These are phyloP conservation scores for Palythoa grandiflora DNA, from an alignment of 92 coral and sea anemone species.

Conservation along the genomic window DNA sequence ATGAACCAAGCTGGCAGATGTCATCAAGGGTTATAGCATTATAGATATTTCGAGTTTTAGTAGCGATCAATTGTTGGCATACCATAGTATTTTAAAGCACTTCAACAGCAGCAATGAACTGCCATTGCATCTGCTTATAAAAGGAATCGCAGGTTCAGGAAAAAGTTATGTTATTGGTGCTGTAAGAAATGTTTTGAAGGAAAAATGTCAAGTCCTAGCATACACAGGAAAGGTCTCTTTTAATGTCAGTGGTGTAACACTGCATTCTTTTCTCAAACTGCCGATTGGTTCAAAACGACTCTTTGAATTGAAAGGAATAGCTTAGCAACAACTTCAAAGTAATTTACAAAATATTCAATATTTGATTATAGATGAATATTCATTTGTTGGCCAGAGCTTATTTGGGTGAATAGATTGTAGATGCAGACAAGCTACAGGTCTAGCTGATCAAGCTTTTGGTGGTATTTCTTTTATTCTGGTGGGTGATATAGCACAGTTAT, in stretches of 20 bases:
- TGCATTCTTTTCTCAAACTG: constrained; percentile 66
- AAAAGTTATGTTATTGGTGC: constrained; percentile 59
- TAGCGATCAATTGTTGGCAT: constrained; percentile 48
- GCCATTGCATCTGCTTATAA: constrained; percentile 45
- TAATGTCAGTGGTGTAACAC: constrained; percentile 66
- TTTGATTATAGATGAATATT: constrained; percentile 56
- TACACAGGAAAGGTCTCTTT: constrained; percentile 72
- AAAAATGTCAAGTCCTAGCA: constrained; percentile 51
- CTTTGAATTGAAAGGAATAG: constrained; percentile 71
- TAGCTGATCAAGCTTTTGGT: neutral
- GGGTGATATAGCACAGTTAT: constrained; percentile 75
- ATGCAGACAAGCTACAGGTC: constrained; percentile 56
- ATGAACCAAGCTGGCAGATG: neutral
- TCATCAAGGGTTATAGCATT: constrained; percentile 46
- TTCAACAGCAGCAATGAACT: constrained; percentile 22
- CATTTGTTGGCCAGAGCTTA: constrained; percentile 68
- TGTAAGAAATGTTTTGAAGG: constrained; percentile 50
- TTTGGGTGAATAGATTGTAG: no score
- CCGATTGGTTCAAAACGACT: constrained; percentile 71
- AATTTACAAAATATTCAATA: constrained; percentile 61
- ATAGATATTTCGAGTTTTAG: constrained; percentile 62
- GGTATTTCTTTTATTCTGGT: no score
- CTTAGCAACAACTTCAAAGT: constrained; percentile 71
- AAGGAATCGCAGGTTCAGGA: constrained; percentile 65
- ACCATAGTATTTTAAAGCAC: constrained; percentile 44